Evolutionary conservation across 2,888 invertebrate genomes (phyloP).

Genomic region (Rotaria magnacalcarata): DNA sequence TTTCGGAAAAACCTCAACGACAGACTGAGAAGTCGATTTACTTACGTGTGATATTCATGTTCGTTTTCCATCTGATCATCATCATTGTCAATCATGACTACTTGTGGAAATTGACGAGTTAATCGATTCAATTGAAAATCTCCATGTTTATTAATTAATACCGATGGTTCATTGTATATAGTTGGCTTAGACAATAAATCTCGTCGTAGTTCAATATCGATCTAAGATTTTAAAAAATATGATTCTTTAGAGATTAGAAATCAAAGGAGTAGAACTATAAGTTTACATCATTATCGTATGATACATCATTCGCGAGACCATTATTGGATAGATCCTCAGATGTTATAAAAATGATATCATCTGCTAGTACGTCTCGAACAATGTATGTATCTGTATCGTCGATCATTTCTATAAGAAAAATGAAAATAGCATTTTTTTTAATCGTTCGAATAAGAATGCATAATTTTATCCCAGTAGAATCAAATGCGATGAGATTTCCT

Average conservation of each 20-base stretch:
- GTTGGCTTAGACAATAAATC: too few species aligned
- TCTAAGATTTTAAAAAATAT: not conserved
- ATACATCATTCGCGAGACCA: not conserved
- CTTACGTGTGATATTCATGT: not conserved
- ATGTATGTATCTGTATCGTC: conserved; percentile 2
- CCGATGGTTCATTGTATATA: not conserved
- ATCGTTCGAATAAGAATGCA: too few species aligned
- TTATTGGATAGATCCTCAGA: not conserved
- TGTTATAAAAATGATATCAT: conserved; percentile 9
- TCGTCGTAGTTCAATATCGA: not conserved
- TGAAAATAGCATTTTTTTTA: not conserved
- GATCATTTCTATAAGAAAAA: not conserved
- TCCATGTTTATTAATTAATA: not conserved
- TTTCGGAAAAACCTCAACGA: too few species aligned
- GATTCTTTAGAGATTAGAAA: not conserved
- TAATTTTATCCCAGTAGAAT: too few species aligned
- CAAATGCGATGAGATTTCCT: too few species aligned
- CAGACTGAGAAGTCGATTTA: not conserved
- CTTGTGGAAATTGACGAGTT: not conserved
- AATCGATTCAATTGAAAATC: not conserved
- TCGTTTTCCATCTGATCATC: not conserved
- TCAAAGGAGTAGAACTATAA: too few species aligned
- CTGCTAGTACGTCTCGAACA: not conserved
- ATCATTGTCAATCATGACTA: not conserved
- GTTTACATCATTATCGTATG: not conserved